Evolutionary conservation across 2,113 vertebrate species (phyloP), one percentile per base, ranked within the genome.

Genomic region (Tragulus kanchil): DNA sequence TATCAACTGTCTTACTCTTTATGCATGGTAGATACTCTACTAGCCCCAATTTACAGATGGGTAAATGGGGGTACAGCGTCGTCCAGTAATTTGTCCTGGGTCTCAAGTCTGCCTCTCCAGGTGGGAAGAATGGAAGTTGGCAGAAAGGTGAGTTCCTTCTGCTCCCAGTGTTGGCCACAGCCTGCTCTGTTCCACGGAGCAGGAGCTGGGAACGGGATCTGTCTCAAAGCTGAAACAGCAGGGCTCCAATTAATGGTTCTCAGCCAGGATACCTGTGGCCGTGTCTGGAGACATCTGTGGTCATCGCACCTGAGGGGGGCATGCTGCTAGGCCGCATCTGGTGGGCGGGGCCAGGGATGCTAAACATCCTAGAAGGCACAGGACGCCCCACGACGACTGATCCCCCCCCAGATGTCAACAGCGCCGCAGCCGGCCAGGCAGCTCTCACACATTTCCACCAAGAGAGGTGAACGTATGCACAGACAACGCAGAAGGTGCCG

Each of bases 1-100:
- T 1, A 36, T 50, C 25, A 6, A 1, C 58, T 16, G 0, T 50
- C 87, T 85, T 8, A 28, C 21, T 71, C 56, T 25, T 10, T 77
- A 0, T 3, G 19, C 1, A 2, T 23, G 11, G 56, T 0, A 7
- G 21, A 9, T 1, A 15, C n/a, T 12, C 11, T 1, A 6, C 1
- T 5, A 3, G 5, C 56, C 28, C 5, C 26, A 4, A 56, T 48
- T 89, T 26, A 56, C 54, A 86, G 36, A 36, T 0, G 11, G 84
- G 83, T 15, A 64, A 36, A n/a, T 0, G 0, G 64, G 64, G 73
- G 79, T 73, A 52, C 26, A 5, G 26, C 62, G 13, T 26, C n/a
- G 50, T 28, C 1, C 2, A 2, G 45, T 23, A 28, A 50, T 56
- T 59, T 54, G 28, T 31, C 67, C 25, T 4, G 9, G 50, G 11